Evolutionary conservation across 2,888 invertebrate species (phyloP), one percentile per base, ranked within the genome.

Genomic region (Tanytarsus gracilentus): DNA sequence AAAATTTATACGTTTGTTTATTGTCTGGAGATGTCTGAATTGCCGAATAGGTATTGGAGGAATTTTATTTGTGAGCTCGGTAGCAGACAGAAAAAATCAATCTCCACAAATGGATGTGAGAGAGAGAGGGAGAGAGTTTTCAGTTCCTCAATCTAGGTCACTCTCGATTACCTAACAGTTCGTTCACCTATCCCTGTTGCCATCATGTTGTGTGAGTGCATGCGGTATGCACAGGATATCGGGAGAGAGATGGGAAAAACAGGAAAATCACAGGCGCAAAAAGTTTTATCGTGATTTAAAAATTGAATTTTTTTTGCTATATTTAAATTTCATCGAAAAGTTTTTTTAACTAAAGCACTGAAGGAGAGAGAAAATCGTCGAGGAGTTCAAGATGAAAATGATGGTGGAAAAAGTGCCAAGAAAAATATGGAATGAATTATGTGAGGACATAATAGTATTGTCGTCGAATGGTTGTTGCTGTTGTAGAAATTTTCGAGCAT

Each of bases 1-100:
- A 51, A 51, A 51, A 51, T 51, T 51, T 51, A 51, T 51, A 23
- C 23, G 51, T 30, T 51, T 51, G 51, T 51, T 51, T 51, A 51
- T 51, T 25, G 39, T 39, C 39, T 39, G 39, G 39, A 11, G 39
- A 39, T 48, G 51, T 29, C 51, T 51, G 51, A 5, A n/a, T n/a
- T n/a, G n/a, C n/a, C n/a, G n/a, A n/a, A n/a, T n/a, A n/a, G n/a
- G n/a, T n/a, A n/a, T n/a, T n/a, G n/a, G n/a, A n/a, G n/a, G n/a
- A n/a, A n/a, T n/a, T n/a, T n/a, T n/a, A n/a, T n/a, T n/a, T n/a
- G n/a, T n/a, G n/a, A n/a, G n/a, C n/a, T n/a, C n/a, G n/a, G n/a
- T n/a, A 18, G 7, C 44, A 14, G 16, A 48, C 9, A 48, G 4
- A 16, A 26, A 50, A 50, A 16, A 50, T 8, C 25, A 8, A 50